These are phyloP conservation scores for Neosalanx taihuensis DNA, from an alignment of 2,797 vertebrate species.

Conservation along the genomic window DNA sequence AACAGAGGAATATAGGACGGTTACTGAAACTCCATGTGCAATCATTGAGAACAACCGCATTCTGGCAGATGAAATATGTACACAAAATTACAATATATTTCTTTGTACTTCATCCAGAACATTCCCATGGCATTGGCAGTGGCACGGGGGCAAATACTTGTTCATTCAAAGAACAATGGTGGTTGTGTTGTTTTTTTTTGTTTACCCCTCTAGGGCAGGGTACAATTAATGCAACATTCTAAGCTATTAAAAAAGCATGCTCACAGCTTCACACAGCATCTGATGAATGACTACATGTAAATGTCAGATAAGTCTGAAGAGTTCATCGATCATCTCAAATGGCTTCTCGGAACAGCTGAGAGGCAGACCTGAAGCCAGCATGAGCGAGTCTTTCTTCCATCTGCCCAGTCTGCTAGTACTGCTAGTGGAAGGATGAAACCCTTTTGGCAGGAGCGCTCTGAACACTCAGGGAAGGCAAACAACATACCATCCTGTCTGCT, in stretches of 20 bases:
- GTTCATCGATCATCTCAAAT: slow-evolving; percentile 57
- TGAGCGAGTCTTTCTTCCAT: slow-evolving; percentile 56
- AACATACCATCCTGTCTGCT: slow-evolving; percentile 18
- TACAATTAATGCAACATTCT: not conserved
- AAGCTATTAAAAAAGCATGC: not conserved
- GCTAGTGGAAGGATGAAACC: slow-evolving; percentile 11
- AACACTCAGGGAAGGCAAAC: slow-evolving; percentile 21
- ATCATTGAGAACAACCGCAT: not conserved
- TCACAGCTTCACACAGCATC: not conserved
- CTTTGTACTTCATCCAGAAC: not conserved
- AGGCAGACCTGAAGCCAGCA: slow-evolving; percentile 41
- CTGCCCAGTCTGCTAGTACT: slow-evolving; percentile 45
- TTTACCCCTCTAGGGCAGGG: not conserved
- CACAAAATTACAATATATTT: not conserved
- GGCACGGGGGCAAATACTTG: not conserved
- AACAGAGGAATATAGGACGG: slow-evolving; percentile 26
- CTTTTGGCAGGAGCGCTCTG: slow-evolving; percentile 11
- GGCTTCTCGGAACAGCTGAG: slow-evolving; percentile 54
- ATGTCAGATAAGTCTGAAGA: slow-evolving; percentile 27
- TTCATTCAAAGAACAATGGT: too few species aligned
- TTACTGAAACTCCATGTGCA: not conserved
- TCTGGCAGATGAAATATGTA: not conserved
- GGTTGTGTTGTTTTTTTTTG: too few species aligned
- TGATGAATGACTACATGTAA: too few species aligned
- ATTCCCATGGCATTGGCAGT: not conserved